Evolutionary conservation across 2,888 invertebrate genomes (phyloP).

Genomic region (Trachelus iudaicus): DNA sequence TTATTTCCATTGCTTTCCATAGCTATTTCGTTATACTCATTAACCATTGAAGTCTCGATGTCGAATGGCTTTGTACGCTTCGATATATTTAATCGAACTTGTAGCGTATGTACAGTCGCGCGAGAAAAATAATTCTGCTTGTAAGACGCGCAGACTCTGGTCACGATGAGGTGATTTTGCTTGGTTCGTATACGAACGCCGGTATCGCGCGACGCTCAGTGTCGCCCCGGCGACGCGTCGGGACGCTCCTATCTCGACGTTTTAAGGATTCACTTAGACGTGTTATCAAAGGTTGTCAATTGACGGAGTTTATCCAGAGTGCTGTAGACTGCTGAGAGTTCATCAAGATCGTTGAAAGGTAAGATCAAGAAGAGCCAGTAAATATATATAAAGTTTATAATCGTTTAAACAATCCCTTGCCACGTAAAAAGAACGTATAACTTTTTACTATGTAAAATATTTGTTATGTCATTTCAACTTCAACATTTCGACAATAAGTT

Average conservation of each 20-base stretch:
- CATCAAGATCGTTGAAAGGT: background rate
- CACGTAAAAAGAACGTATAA: background rate
- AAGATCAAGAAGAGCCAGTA: background rate
- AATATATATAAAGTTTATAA: background rate
- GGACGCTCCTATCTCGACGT: conserved; percentile 16
- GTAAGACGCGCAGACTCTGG: conserved; percentile 3
- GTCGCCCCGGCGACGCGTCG: conserved; percentile 35
- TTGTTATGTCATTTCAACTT: background rate
- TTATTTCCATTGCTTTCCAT: background rate
- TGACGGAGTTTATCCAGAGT: background rate
- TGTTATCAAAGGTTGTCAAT: background rate
- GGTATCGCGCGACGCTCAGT: conserved; percentile 36
- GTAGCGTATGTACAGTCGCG: background rate
- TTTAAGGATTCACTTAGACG: background rate
- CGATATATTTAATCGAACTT: background rate
- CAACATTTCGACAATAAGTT: background rate
- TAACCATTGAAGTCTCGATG: background rate
- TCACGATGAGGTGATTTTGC: background rate
- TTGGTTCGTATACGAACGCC: background rate
- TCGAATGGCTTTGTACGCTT: background rate
- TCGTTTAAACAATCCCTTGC: background rate
- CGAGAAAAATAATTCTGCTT: background rate
- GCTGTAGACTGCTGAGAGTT: background rate
- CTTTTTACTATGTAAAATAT: background rate
- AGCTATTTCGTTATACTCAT: background rate